These are phyloP conservation scores for Dasyornis broadbenti DNA, from an alignment of 2,113 vertebrate genomes.

Conservation along the genomic window DNA sequence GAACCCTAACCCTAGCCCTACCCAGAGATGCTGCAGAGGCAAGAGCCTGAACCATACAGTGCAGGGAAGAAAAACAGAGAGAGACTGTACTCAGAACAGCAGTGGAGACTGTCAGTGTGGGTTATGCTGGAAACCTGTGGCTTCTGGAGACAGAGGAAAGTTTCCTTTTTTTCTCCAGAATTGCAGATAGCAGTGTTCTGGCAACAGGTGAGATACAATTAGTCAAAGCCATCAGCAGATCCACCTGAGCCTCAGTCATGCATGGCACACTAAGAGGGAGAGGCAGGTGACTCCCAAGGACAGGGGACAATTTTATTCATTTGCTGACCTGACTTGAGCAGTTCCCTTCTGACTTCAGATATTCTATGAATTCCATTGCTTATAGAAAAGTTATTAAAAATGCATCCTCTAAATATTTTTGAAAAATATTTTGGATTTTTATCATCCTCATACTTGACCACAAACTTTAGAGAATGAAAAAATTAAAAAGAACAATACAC, in stretches of 20 bases:
- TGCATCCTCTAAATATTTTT: not conserved
- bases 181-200: not conserved
- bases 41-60: not conserved
- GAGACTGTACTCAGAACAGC: not conserved
- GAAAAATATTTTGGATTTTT: not conserved
- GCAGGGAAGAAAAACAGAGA: not conserved
- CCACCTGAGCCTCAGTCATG: not conserved
- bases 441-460: not conserved
- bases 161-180: not conserved
- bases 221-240: not conserved
- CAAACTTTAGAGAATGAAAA: not conserved
- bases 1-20: no score
- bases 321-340: not conserved
- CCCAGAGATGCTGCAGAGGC: not conserved
- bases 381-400: not conserved
- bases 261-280: not conserved
- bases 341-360: not conserved
- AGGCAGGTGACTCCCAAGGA: not conserved
- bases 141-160: not conserved
- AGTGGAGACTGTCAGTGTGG: not conserved
- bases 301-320: not conserved
- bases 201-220: not conserved
- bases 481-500: accelerated
- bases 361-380: not conserved
- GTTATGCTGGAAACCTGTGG: not conserved